These are phyloP conservation scores for Calypte anna DNA, from an alignment of 2,113 vertebrate genomes.

Conservation along the genomic window DNA sequence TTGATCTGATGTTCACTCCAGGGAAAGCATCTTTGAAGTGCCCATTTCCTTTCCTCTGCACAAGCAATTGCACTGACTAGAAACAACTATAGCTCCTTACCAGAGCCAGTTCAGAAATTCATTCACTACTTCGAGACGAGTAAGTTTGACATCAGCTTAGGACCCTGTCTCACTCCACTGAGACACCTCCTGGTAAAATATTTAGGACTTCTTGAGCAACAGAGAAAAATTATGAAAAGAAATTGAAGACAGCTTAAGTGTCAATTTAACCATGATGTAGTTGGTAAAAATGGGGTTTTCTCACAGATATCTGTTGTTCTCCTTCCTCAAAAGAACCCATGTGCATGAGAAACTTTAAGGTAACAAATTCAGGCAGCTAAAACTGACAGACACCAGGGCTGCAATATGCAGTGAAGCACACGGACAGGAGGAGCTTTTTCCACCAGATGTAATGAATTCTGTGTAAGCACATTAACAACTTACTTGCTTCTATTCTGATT, in stretches of 20 bases:
- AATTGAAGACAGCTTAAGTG: neutral
- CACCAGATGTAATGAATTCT: constrained; percentile 52
- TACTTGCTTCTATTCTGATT: constrained; percentile 63
- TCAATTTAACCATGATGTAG: neutral
- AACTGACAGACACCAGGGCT: neutral
- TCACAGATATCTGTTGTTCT: neutral
- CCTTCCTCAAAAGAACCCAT: neutral
- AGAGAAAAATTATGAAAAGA: neutral
- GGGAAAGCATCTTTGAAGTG: neutral
- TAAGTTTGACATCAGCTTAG: neutral
- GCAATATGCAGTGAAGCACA: neutral
- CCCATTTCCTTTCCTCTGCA: neutral
- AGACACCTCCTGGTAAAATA: neutral
- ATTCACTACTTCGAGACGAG: neutral
- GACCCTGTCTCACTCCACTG: neutral
- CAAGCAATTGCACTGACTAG: neutral
- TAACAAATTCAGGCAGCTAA: neutral
- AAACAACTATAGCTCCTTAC: neutral
- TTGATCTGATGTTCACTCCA: neutral
- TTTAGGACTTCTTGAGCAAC: neutral
- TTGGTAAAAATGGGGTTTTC: neutral
- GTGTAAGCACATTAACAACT: constrained; percentile 59
- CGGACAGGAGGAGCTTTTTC: constrained; percentile 1
- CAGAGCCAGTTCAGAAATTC: neutral
- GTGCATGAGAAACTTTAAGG: neutral